Conservation (phyloP, 2,888 invertebrate genomes). For the Tryphoninae sp. region DNA sequence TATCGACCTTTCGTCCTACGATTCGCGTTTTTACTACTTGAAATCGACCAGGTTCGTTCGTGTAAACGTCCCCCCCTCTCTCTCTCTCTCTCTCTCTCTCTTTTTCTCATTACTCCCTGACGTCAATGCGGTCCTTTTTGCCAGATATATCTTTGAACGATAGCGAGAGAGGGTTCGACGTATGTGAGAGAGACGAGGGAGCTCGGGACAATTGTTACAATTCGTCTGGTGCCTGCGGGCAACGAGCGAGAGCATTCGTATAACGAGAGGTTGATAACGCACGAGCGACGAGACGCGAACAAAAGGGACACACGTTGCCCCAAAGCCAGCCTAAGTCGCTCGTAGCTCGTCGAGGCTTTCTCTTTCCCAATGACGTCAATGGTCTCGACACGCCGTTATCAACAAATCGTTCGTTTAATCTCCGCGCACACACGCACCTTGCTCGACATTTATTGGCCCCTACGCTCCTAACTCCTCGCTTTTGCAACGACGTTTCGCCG, state of each 20-base stretch:
- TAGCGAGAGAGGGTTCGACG: too few species aligned
- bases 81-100: too few species aligned
- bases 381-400: conserved; percentile 51
- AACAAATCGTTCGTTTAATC: conserved; percentile 54
- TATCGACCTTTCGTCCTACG: too few species aligned
- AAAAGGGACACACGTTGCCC: neutral
- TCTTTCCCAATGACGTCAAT: conserved; percentile 70
- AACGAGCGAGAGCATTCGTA: conserved; percentile 2
- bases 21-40: too few species aligned
- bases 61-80: too few species aligned
- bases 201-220: conserved; percentile 38
- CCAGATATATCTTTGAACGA: too few species aligned
- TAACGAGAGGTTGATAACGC: neutral
- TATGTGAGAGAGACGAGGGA: neutral
- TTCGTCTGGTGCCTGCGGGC: conserved; percentile 9
- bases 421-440: conserved; percentile 34
- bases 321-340: neutral
- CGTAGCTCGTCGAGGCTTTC: conserved; percentile 5
- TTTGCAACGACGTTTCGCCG: neutral
- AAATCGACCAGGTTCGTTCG: too few species aligned
- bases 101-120: too few species aligned
- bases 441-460: conserved; percentile 31
- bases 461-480: neutral
- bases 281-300: conserved; percentile 16
- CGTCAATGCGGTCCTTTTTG: too few species aligned